Evolutionary conservation across 2,797 vertebrate genomes (phyloP).

Genomic region (Bradypodion pumilum): DNA sequence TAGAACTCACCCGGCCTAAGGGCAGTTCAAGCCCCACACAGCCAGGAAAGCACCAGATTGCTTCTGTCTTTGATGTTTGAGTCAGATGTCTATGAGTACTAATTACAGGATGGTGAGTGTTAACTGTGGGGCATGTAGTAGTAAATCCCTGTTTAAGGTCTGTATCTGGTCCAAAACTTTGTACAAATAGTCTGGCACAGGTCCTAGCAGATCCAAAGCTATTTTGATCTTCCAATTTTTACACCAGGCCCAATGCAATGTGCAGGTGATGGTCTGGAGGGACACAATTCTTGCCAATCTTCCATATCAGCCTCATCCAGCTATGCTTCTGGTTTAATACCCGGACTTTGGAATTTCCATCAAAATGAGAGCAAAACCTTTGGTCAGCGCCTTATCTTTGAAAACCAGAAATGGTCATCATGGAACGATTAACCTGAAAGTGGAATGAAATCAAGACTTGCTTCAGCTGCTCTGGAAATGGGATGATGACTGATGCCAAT

Average conservation of each 20-base stretch:
- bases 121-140: background rate
- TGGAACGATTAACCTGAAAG: background rate
- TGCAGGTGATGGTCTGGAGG: background rate
- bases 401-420: background rate
- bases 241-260: background rate
- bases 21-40: background rate
- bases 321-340: background rate
- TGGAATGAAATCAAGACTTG: background rate
- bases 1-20: background rate
- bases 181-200: background rate
- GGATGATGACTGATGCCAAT: background rate
- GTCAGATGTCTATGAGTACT: background rate
- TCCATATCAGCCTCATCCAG: background rate
- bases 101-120: background rate
- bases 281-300: background rate
- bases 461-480: background rate
- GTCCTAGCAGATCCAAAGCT: background rate
- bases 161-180: background rate
- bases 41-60: background rate
- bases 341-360: background rate
- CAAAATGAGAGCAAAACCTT: constrained; percentile 8
- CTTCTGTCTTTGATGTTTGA: background rate
- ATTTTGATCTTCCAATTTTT: background rate
- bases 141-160: background rate
- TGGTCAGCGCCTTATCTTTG: background rate